phyloP scores from a whole-genome alignment of 1,140 invertebrate species.

The Galendromus occidentalis region DNA sequence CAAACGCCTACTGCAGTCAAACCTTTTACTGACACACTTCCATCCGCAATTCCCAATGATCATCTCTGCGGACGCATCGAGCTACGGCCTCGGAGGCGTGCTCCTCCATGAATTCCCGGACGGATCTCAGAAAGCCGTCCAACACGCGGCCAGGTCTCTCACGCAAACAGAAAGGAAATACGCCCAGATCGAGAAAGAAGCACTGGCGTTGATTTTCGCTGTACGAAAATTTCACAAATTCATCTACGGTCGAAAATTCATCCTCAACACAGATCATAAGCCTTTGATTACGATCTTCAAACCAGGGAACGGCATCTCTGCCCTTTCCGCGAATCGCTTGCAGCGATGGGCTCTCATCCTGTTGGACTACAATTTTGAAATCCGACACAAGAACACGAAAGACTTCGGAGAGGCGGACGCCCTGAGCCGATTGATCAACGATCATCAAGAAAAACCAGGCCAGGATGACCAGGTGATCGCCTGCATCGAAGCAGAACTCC shows the following conservation, averaged over 20 bases:
- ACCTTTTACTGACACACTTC: background rate
- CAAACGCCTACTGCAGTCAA: background rate
- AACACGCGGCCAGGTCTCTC: constrained; percentile 21
- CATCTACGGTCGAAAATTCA: constrained; percentile 28
- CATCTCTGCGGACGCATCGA: background rate
- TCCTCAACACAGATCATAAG: constrained; percentile 30
- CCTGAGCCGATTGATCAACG: constrained; percentile 12
- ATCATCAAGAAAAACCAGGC: background rate
- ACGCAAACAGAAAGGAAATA: constrained; percentile 31
- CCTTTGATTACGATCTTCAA: constrained; percentile 28
- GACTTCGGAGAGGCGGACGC: constrained; percentile 21
- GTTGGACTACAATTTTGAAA: constrained; percentile 24
- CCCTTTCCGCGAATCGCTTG: constrained; percentile 22
- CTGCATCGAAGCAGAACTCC: background rate
- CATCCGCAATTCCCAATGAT: too few species aligned
- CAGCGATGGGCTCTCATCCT: constrained; percentile 27
- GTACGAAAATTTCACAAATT: constrained; percentile 33
- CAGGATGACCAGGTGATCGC: background rate
- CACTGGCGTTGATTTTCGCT: constrained; percentile 30
- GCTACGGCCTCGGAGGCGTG: background rate
- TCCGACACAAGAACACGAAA: constrained; percentile 20
- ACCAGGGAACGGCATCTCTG: constrained; percentile 19
- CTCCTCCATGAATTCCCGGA: background rate
- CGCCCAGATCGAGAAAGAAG: constrained; percentile 35
- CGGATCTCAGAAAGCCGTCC: background rate